These are phyloP conservation scores for Deilephila elpenor DNA, from an alignment of 2,888 invertebrate species.

Conservation along the genomic window DNA sequence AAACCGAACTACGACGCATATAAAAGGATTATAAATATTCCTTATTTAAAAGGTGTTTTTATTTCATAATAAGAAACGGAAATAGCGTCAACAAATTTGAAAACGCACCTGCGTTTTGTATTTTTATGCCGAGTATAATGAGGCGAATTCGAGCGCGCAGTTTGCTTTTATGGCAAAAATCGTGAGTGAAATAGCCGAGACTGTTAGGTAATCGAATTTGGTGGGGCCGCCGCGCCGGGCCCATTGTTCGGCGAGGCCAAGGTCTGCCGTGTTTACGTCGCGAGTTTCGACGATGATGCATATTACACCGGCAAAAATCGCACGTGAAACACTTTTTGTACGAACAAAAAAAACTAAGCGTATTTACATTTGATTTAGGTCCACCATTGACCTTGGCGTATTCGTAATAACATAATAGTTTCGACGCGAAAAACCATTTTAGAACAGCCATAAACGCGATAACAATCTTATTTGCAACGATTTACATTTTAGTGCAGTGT, in stretches of 20 bases:
- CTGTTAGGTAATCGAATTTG: conserved; percentile 78
- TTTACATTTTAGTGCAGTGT: conserved; percentile 59
- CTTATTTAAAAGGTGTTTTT: too few species aligned
- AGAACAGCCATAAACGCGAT: conserved; percentile 58
- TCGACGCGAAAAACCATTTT: conserved; percentile 61
- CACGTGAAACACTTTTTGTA: conserved; percentile 42
- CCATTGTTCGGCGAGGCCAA: conserved; percentile 79
- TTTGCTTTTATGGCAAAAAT: conserved; percentile 60
- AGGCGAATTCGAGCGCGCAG: conserved; percentile 34
- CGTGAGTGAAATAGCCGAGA: conserved; percentile 73
- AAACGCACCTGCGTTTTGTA: neutral
- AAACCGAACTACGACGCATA: too few species aligned
- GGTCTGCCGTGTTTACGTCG: conserved; percentile 79
- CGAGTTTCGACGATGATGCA: conserved; percentile 60
- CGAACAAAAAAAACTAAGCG: neutral
- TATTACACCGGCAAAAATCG: conserved; percentile 53
- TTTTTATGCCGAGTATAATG: conserved; percentile 10
- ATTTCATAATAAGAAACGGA: too few species aligned
- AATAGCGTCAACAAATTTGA: neutral
- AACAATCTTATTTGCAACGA: conserved; percentile 58
- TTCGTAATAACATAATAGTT: conserved; percentile 60
- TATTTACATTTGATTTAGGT: conserved; percentile 25
- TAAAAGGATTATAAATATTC: too few species aligned
- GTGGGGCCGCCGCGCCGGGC: conserved; percentile 73
- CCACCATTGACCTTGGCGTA: conserved; percentile 52